Evolutionary conservation across 1,140 invertebrate species (phyloP).

Genomic region (Glossosoma conforme): DNA sequence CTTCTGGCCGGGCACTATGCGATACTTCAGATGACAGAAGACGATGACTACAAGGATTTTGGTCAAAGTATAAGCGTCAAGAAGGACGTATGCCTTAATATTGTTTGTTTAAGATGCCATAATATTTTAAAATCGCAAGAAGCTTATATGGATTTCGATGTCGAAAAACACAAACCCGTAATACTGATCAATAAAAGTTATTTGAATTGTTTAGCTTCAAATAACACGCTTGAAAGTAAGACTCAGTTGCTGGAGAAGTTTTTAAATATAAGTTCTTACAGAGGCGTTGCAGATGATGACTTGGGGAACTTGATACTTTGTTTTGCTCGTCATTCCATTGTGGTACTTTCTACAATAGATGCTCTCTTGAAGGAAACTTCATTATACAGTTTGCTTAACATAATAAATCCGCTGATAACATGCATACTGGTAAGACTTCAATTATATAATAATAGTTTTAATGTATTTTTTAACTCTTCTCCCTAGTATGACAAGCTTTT

Average conservation of each 20-base stretch:
- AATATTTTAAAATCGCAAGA: slow-evolving; percentile 9
- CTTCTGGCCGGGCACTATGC: slow-evolving; percentile 18
- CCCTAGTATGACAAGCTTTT: too few relatives aligned
- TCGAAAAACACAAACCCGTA: slow-evolving; percentile 6
- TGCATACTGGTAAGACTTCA: slow-evolving; percentile 36
- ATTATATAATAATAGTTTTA: too few relatives aligned
- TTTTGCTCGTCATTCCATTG: slow-evolving; percentile 41
- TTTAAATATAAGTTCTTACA: slow-evolving; percentile 38
- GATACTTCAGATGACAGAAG: slow-evolving; percentile 6
- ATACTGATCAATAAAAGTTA: slow-evolving; percentile 4
- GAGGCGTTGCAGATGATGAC: slow-evolving; percentile 28
- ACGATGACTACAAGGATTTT: slow-evolving; percentile 1
- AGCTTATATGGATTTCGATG: slow-evolving; percentile 9
- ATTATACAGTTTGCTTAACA: slow-evolving; percentile 33
- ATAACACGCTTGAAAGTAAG: not conserved
- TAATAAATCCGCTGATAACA: slow-evolving; percentile 36
- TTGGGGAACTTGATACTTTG: slow-evolving; percentile 36
- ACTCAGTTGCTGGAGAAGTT: slow-evolving; percentile 39
- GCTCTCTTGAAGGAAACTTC: slow-evolving; percentile 37
- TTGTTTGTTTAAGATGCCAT: slow-evolving; percentile 23
- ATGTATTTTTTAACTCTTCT: too few relatives aligned
- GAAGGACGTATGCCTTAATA: slow-evolving; percentile 7
- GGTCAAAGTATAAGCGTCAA: slow-evolving; percentile 1
- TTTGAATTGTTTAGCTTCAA: not conserved
- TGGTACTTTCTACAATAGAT: slow-evolving; percentile 35